Base-by-base conservation (phyloP, 2,888 invertebrate species). In the Meganola albula region DNA sequence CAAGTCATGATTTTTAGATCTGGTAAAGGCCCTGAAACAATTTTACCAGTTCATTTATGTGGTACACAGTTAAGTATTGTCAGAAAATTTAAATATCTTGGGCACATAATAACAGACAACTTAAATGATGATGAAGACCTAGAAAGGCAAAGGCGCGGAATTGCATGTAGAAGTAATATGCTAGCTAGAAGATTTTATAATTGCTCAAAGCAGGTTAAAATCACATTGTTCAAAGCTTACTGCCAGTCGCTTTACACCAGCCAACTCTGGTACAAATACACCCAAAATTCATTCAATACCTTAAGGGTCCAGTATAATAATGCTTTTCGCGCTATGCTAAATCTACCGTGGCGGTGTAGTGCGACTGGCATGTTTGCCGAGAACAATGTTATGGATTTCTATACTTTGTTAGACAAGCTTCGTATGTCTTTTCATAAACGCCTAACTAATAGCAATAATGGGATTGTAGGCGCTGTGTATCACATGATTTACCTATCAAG, bases 1-100 rank as follows among this genome's bases (percentile, higher is more conserved):
- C 23, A 33, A 12, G n/a, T 31, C 23, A 10, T 30, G 16, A 24
- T 37, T 18, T 37, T 37, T 13, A 28, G 26, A 16, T 24, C 37
- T 1, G 32, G 29, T 6, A 23, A 22, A 13, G 37, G 30, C 27
- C 33, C 37, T 4, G 23, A 33, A 1, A 30, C n/a, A 4, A 13
- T 33, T 2, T 30, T 16, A 8, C 10, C 9, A 1, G 12, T 34
- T 3, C 8, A 6, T 5, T 4, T 23, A 4, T 10, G 23, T 3
- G 21, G 24, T 1, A 5, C 12, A 21, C n/a, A 2, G 2, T 10
- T 27, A 3, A 1, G 11, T 10, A 10, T 22, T 5, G 27, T 32
- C 1, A 4, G 12, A 3, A 9, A 13, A 5, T 36, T 36, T n/a
- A 31, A 13, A 13, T 36, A 31, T 14, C 16, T 31, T 4, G 25